Conservation (phyloP, 2,113 vertebrate species). For the Cryptotis parvus region DNA sequence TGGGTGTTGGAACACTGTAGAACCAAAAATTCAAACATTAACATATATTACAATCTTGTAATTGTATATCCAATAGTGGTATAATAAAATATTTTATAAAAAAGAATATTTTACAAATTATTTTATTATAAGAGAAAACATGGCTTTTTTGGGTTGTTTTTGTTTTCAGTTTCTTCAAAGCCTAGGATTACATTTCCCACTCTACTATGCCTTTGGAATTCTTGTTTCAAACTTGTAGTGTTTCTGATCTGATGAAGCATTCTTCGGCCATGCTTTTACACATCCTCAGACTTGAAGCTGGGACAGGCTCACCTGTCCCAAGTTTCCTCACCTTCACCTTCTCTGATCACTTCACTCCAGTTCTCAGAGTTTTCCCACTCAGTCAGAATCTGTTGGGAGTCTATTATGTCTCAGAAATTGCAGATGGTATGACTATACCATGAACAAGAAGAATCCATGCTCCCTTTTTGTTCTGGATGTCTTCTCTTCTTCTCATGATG, state of each 20-base stretch:
- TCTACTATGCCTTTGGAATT: not conserved
- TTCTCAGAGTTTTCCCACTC: not conserved
- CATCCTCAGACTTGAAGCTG: not conserved
- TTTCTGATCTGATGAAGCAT: not conserved
- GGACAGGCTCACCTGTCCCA: not conserved
- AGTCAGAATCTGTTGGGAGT: not conserved
- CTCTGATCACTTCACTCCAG: not conserved
- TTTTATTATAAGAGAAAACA: not conserved
- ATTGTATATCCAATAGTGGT: too few species aligned
- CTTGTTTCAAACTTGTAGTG: not conserved
- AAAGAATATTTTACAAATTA: too few species aligned
- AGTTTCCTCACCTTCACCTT: not conserved
- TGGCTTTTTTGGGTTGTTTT: not conserved
- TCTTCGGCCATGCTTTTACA: not conserved
- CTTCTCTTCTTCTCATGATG: too few species aligned
- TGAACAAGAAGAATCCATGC: too few species aligned
- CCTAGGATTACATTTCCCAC: not conserved
- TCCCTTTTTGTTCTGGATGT: too few species aligned
- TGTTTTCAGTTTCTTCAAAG: slow-evolving; percentile 12
- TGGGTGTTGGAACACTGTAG: too few species aligned
- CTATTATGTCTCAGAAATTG: not conserved
- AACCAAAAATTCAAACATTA: too few species aligned
- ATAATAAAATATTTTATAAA: too few species aligned
- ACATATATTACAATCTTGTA: too few species aligned
- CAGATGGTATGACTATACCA: not conserved